These are phyloP conservation scores for Urophycis tenuis DNA, from an alignment of 2,797 vertebrate species.

Conservation along the genomic window DNA sequence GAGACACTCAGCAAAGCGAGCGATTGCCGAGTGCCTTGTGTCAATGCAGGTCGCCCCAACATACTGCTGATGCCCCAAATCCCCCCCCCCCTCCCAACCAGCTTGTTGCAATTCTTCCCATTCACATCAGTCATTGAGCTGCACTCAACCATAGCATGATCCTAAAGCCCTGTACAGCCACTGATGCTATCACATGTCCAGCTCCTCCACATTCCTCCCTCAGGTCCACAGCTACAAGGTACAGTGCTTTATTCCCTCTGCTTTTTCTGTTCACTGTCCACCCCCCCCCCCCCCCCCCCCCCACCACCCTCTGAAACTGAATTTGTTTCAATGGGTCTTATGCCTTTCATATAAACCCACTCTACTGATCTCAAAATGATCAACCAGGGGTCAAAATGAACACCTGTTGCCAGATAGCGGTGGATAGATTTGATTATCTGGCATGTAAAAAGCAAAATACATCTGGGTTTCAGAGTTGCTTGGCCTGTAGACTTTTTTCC, in stretches of 20 bases:
- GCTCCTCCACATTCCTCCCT: conserved; percentile 16
- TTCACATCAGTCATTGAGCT: conserved; percentile 51
- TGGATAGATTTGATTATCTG: background rate
- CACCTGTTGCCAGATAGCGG: background rate
- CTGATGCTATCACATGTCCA: conserved; percentile 32
- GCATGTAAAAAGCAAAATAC: background rate
- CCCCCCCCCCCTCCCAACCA: conserved; percentile 51
- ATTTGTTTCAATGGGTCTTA: background rate
- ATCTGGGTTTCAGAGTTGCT: background rate
- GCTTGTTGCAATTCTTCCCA: conserved; percentile 49
- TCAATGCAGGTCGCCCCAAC: conserved; percentile 46
- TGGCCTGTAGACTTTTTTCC: background rate
- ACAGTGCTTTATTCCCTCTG: background rate
- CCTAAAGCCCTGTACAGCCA: conserved; percentile 21
- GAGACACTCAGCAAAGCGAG: conserved; percentile 41
- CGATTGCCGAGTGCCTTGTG: conserved; percentile 38
- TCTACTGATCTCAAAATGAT: background rate
- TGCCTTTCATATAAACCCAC: background rate
- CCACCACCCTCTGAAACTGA: background rate
- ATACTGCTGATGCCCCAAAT: conserved; percentile 66
- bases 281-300: background rate
- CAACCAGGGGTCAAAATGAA: background rate
- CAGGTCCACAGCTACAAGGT: conserved; percentile 1
- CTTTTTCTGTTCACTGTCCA: background rate
- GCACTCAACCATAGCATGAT: conserved; percentile 49